These are phyloP conservation scores for Andricus curvator DNA, from an alignment of 2,888 invertebrate species.

Conservation along the genomic window DNA sequence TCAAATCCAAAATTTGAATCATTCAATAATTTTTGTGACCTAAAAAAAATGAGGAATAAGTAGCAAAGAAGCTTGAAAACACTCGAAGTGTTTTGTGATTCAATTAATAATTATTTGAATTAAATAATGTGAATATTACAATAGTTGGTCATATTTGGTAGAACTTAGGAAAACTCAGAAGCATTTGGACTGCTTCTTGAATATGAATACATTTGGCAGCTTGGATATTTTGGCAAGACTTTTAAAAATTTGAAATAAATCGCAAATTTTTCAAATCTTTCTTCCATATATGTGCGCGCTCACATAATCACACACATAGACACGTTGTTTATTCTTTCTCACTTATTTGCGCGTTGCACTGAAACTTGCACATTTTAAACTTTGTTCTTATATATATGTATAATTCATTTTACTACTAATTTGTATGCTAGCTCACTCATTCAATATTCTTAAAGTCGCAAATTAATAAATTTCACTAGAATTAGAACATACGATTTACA, in stretches of 20 bases:
- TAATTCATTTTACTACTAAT: slow-evolving; percentile 14
- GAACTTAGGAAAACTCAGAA: not conserved
- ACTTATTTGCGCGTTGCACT: slow-evolving; percentile 14
- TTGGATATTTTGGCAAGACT: slow-evolving; percentile 8
- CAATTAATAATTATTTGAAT: not conserved
- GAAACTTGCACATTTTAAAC: not conserved
- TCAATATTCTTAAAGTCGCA: not conserved
- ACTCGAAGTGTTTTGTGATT: not conserved
- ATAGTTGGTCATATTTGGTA: slow-evolving; percentile 5
- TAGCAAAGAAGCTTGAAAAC: not conserved
- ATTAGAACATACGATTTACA: not conserved
- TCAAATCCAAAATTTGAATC: not conserved
- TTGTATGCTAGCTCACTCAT: slow-evolving; percentile 1
- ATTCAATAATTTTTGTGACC: not conserved
- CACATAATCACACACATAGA: not conserved
- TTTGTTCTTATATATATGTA: slow-evolving; percentile 16
- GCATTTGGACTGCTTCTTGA: not conserved
- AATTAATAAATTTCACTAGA: not conserved
- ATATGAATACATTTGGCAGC: slow-evolving; percentile 23
- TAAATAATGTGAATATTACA: not conserved
- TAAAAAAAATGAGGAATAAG: not conserved
- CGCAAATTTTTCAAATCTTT: not conserved
- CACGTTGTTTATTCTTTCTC: slow-evolving; percentile 20
- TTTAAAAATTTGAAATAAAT: slow-evolving; percentile 12
- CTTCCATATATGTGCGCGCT: not conserved